Percentiles rank a stretch among this genome's conserved stretches.
phyloP scores from a whole-genome alignment of 2,797 vertebrate genomes.

The Leuciscus waleckii region DNA sequence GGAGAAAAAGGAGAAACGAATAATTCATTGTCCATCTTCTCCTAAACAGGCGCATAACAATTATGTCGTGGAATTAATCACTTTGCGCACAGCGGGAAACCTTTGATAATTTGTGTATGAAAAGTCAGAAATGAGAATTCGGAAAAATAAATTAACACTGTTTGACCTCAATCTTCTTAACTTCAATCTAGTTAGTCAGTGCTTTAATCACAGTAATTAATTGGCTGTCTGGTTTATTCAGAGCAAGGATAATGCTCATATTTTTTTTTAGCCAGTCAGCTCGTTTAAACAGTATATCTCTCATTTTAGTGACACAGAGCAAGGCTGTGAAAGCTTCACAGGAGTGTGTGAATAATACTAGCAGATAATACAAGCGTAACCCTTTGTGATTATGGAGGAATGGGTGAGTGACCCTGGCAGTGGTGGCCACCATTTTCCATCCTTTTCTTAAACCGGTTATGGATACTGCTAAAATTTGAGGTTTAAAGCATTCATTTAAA shows the following conservation, averaged over 20 bases:
- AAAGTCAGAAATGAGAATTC: conserved; percentile 66
- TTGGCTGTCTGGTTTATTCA: conserved; percentile 74
- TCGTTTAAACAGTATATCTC: conserved; percentile 51
- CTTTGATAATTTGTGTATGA: conserved; percentile 71
- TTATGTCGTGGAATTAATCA: conserved; percentile 71
- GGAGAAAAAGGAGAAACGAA: conserved; percentile 27
- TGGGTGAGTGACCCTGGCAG: not conserved
- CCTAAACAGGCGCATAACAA: conserved; percentile 65
- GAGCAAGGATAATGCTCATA: conserved; percentile 66
- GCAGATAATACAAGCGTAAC: conserved; percentile 20
- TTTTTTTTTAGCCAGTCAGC: conserved; percentile 51
- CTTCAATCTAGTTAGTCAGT: conserved; percentile 70
- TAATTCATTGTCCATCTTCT: conserved; percentile 58
- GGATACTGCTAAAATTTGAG: not conserved
- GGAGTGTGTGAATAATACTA: conserved; percentile 38
- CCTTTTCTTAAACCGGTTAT: conserved; percentile 3
- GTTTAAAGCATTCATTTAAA: conserved; percentile 4
- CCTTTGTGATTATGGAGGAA: conserved; percentile 31
- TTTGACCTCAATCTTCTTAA: conserved; percentile 78
- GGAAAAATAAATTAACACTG: conserved; percentile 73
- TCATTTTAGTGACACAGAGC: conserved; percentile 47
- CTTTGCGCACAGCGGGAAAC: conserved; percentile 61
- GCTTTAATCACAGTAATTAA: conserved; percentile 78
- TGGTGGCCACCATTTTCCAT: not conserved
- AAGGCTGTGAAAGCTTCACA: conserved; percentile 48